These are phyloP conservation scores for Cephus runcator DNA, from an alignment of 2,888 invertebrate genomes.

Conservation along the genomic window DNA sequence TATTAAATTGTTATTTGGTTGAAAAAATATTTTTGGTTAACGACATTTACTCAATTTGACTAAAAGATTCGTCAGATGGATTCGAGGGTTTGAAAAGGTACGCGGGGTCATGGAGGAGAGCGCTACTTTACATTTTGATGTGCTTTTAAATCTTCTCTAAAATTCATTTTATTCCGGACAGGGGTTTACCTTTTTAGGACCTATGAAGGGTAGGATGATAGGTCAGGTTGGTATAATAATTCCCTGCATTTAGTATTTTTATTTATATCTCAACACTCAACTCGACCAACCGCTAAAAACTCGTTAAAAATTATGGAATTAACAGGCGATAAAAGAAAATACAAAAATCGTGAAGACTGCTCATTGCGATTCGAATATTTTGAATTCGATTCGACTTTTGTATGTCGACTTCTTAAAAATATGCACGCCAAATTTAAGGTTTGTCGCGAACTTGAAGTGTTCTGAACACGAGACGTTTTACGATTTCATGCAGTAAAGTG, in stretches of 20 bases:
- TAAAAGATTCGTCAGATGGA: neutral
- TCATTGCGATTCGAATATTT: no score
- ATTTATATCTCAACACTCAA: neutral
- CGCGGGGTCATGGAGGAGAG: slow-evolving; percentile 10
- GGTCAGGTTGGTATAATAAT: neutral
- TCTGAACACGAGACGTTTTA: no score
- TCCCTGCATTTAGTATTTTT: neutral
- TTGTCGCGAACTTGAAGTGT: no score
- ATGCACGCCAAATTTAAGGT: no score
- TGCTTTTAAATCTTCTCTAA: slow-evolving; percentile 35
- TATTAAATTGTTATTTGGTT: slow-evolving; percentile 7
- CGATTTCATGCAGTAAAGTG: no score
- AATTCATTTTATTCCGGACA: slow-evolving; percentile 22
- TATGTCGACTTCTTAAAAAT: no score
- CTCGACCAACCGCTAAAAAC: no score
- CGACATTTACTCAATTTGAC: no score
- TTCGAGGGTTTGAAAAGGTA: neutral
- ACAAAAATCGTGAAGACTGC: no score
- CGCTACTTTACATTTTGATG: slow-evolving; percentile 36
- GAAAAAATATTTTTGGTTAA: slow-evolving; percentile 4
- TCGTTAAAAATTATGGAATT: no score
- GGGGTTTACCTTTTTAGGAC: neutral
- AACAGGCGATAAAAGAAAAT: no score
- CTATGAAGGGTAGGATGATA: neutral
- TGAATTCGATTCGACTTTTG: no score